Evolutionary conservation across 2,888 invertebrate genomes (phyloP), one percentile per base, ranked within the genome.

Genomic region (Drosophila fungiperda): DNA sequence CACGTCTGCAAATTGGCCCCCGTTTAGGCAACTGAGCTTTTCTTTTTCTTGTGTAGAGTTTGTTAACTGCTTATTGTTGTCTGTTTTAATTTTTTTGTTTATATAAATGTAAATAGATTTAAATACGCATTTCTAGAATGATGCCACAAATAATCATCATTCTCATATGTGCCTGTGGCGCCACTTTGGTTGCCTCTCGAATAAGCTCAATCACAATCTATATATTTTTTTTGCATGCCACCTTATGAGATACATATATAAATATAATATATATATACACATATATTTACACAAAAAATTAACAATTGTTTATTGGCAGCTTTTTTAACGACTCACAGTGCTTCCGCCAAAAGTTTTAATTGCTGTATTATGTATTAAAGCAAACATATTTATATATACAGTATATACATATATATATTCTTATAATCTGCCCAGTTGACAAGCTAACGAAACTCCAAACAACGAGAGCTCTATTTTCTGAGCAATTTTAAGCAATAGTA

Each of bases 131-230:
- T 64, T 60, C 55, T 57, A 12, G 49, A 63, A 69, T 75, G 45
- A 62, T 23, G 9, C 33, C n/a, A 45, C 45, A 45, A 53, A 74
- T 26, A 12, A n/a, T n/a, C 8, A 54, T 54, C 68, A 78, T 79
- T 86, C 82, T 82, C 73, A 78, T 60, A 82, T 65, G 85, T 83
- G 83, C 85, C 83, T 83, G 69, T 68, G 75, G 69, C 60, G 49
- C 60, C 58, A 26, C 49, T 38, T 80, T 67, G 74, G 76, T 83
- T 83, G 83, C 73, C 82, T 76, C 63, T 79, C 85, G 87, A 85
- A 85, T 85, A 82, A 78, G 85, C 85, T 80, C 78, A 82, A 82
- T 62, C 55, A 74, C 55, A 78, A 67, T n/a, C 40, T 45, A 45
- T 45, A 45, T 23, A 23, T 45, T 64, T 50, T 54, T 45, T 54